Evolutionary conservation across 2,888 invertebrate genomes (phyloP).

Genomic region (Caenorhabditis sp.): DNA sequence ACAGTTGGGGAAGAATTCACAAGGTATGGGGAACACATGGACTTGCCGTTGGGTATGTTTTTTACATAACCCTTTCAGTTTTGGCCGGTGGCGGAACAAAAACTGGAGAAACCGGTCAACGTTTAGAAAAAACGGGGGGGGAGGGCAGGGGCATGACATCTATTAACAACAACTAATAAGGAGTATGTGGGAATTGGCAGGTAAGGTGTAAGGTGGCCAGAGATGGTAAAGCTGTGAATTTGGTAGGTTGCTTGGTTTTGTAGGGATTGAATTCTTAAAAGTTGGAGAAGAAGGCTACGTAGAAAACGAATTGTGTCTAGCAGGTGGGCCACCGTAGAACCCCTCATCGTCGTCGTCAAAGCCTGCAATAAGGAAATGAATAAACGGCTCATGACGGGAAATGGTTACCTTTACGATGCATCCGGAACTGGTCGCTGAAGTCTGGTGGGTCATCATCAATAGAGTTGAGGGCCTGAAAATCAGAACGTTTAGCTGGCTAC

Average conservation of each 20-base stretch:
- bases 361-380: too few species aligned
- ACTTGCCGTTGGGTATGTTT: too few species aligned
- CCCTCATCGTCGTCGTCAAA: constrained; percentile 50
- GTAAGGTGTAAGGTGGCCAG: too few species aligned
- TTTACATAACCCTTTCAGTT: too few species aligned
- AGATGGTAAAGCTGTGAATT: constrained; percentile 1
- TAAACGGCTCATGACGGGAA: too few species aligned
- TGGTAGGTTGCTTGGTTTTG: not conserved
- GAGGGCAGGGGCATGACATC: not conserved
- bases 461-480: constrained; percentile 6
- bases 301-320: constrained; percentile 1
- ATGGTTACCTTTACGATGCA: constrained; percentile 6
- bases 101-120: not conserved
- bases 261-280: not conserved
- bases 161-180: not conserved
- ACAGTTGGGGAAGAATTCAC: not conserved
- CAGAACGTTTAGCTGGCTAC: not conserved
- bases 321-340: constrained; percentile 34
- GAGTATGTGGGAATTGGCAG: not conserved
- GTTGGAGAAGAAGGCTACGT: constrained; percentile 2
- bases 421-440: not conserved
- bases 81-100: not conserved
- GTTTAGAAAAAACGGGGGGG: not conserved
- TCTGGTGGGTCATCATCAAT: not conserved
- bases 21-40: not conserved